Evolutionary conservation across 2,113 vertebrate species (phyloP), one percentile per base, ranked within the genome.

Genomic region (Castor canadensis): DNA sequence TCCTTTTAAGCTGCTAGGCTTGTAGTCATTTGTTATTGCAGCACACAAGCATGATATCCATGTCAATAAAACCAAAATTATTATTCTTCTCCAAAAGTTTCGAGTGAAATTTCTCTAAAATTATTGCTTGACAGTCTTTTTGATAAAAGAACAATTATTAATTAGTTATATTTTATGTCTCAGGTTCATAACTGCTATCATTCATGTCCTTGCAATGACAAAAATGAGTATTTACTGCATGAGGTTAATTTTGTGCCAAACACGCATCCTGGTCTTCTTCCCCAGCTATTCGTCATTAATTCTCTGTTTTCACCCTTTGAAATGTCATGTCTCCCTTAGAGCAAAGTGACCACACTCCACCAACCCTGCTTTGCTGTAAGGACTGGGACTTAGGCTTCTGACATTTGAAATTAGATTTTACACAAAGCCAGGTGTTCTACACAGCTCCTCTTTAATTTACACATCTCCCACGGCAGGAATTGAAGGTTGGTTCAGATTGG

Each of bases 211-310:
- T 2, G n/a, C 28, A 20, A 22, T 28, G 85, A 52, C 17, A 26
- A 2, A 26, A 30, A 60, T 7, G 28, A 22, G 3, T 22, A 3
- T 16, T 22, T 16, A 22, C 11, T 3, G 43, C 3, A 0, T 7
- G 40, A 10, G 24, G 35, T 20, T 1, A 32, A 35, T 3, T 54
- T 11, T 16, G 47, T 89, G 12, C 43, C 20, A 24, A 5, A 1
- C 8, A 7, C 1, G 17, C 64, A 20, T 30, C 11, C 35, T 12
- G 0, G 0, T 19, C 45, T 30, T 13, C 4, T 10, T 38, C 35
- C 38, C 5, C 89, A 88, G 69, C 58, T 7, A 2, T 9, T 43
- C 40, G 56, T 64, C 17, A 5, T 9, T 28, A 13, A 3, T 69
- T 60, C 15, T 16, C 54, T 52, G 20, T 35, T 38, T 75, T 19